A percentile compares a stretch with the other conserved stretches of the same genome.
phyloP scores from a whole-genome alignment of 2,797 vertebrate species.

The Mycteria americana region DNA sequence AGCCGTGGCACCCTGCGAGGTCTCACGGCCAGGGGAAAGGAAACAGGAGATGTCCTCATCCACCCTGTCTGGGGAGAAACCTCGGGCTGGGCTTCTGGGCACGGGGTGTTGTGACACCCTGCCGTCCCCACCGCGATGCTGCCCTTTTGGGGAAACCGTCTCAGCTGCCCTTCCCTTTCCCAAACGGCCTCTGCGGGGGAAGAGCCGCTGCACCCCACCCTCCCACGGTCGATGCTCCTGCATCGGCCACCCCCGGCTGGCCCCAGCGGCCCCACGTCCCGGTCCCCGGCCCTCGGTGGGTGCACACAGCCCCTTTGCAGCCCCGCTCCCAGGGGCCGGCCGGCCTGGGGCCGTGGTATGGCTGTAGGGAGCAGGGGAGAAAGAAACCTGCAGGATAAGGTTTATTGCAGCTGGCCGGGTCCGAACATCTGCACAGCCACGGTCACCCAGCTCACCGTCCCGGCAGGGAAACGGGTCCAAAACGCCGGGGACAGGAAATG shows the following conservation, averaged over 20 bases:
- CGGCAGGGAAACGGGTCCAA: too few relatives aligned
- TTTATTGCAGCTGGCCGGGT: background rate
- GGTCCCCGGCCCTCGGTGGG: too few relatives aligned
- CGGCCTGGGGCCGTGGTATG: rapidly evolving
- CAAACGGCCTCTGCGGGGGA: rapidly evolving
- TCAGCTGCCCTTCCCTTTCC: background rate
- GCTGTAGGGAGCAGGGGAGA: background rate
- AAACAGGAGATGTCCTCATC: background rate
- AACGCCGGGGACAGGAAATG: rapidly evolving
- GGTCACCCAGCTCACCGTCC: background rate
- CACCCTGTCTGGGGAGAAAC: background rate
- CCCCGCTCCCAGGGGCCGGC: too few relatives aligned
- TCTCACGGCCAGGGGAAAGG: background rate
- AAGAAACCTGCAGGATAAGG: background rate
- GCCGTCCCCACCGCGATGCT: rapidly evolving
- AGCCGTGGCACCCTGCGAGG: rapidly evolving
- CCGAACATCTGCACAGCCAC: rapidly evolving
- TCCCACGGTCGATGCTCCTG: rapidly evolving
- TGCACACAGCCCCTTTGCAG: rapidly evolving
- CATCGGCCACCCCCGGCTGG: background rate
- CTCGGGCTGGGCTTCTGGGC: background rate
- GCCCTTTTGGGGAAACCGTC: background rate
- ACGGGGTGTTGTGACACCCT: background rate
- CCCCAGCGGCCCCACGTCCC: background rate
- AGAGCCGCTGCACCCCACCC: rapidly evolving